Conservation (phyloP, 1,140 invertebrate genomes). For the Cepaea nemoralis region DNA sequence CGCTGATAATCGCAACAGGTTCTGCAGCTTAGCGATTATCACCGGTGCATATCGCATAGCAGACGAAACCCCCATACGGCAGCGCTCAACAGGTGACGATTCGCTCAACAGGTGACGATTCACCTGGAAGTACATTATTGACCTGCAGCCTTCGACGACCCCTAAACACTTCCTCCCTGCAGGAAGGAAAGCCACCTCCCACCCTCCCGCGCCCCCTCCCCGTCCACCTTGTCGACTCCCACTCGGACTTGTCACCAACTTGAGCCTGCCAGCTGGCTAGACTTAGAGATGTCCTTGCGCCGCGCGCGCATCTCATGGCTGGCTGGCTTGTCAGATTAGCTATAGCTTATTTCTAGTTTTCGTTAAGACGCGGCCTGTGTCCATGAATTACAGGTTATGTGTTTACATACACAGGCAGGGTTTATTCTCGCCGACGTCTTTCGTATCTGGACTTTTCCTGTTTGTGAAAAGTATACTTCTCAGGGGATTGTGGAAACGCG, state of each 20-base stretch:
- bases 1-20: too few relatives aligned
- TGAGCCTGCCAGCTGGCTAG: neutral
- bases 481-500: too few relatives aligned
- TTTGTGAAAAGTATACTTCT: too few relatives aligned
- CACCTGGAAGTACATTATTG: slow-evolving; percentile 21
- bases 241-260: neutral
- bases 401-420: too few relatives aligned
- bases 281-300: neutral
- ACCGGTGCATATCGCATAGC: too few relatives aligned
- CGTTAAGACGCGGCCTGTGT: neutral
- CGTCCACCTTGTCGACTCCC: neutral
- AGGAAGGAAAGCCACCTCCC: slow-evolving; percentile 3
- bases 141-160: neutral
- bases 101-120: too few relatives aligned
- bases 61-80: too few relatives aligned
- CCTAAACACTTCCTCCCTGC: slow-evolving; percentile 10
- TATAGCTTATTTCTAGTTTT: neutral
- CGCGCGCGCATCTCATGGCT: neutral
- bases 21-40: too few relatives aligned
- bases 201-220: neutral
- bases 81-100: too few relatives aligned
- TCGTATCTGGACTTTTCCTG: too few relatives aligned
- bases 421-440: too few relatives aligned
- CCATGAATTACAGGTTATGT: neutral
- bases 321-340: neutral